Evolutionary conservation across 2,888 invertebrate genomes (phyloP), one percentile per base, ranked within the genome.

Genomic region (Antheraea yamamai): DNA sequence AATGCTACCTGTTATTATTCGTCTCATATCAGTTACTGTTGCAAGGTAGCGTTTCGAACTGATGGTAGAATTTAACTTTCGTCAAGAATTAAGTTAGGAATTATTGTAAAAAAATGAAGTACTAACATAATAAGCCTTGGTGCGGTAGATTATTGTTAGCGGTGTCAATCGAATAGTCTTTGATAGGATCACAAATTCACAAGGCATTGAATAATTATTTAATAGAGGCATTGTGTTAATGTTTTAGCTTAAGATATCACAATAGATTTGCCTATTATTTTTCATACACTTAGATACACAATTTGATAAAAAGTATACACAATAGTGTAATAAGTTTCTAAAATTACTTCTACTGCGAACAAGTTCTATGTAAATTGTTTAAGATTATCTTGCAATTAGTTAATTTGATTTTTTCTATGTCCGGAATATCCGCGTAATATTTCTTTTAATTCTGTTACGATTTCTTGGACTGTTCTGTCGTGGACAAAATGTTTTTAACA

Each of bases 151-250:
- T 20, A 39, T 70, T 39, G 39, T 39, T 39, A 39, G 39, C n/a
- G 23, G 23, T 35, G 39, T 4, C 18, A 18, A 68, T 70, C 20
- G 39, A 39, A 35, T 26, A 70, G 35, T 39, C 35, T 70, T 39
- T 39, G 70, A 70, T 39, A 70, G 20, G n/a, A 70, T 39, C 70
- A 8, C 70, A 20, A 70, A 70, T 39, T 70, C 70, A 70, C 70
- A 70, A 39, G 70, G 20, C 70, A 70, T 70, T 70, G 70, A 70
- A 35, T 70, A 70, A 39, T 39, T 70, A 70, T 39, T 39, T 70
- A n/a, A 70, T 26, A 70, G 8, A 70, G 20, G 70, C 39, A 70
- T 70, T 70, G 70, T 70, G 64, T 66, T 26, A 26, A 66, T 0
- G 30, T 30, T 66, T 30, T 66, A 16, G 16, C 64, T 16, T 66